Base-by-base conservation (phyloP, 2,113 vertebrate genomes). In the Symphodus melops region DNA sequence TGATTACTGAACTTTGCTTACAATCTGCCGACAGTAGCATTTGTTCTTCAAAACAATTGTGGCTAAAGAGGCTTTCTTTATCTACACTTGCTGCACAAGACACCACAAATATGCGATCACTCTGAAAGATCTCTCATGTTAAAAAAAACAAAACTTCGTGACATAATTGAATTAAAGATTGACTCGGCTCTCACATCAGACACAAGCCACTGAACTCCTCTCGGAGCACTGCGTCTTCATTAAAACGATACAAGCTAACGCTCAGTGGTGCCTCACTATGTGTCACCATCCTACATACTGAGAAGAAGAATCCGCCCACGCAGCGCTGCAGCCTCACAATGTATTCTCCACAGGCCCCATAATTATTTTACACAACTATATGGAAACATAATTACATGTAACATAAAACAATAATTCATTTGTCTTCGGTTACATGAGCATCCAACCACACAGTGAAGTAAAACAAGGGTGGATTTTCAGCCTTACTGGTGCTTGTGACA, bases 131-230 rank as follows among this genome's bases (percentile, higher is more conserved):
- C 51, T 52, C 39, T 55, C 62, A 28, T 60, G 59, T 57, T 76
- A 44, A 61, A 68, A 57, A 68, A 65, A 44, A 61, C 65, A 57
- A 68, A 65, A 49, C 49, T 17, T n/a, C 52, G 39, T 44, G 21
- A 62, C 57, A 55, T 75, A 69, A 81, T 81, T 79, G 20, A 85
- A 77, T 75, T 75, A 68, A 72, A 56, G 63, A 69, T 41, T 46
- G 62, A 75, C 42, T 57, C 37, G 7, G 55, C 71, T 76, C 46
- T 56, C 42, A 5, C 25, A 20, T 72, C 63, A 70, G 63, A 44
- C 42, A 39, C 37, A 42, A 61, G 62, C 51, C 75, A 41, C 36
- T 37, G 71, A 72, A 13, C 69, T 49, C 6, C 1, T 68, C 62
- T 25, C 58, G 56, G 1, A 19, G 25, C 63, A 3, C 13, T 5